Evolutionary conservation across 2,113 vertebrate genomes (phyloP).

Genomic region (Gopherus flavomarginatus): DNA sequence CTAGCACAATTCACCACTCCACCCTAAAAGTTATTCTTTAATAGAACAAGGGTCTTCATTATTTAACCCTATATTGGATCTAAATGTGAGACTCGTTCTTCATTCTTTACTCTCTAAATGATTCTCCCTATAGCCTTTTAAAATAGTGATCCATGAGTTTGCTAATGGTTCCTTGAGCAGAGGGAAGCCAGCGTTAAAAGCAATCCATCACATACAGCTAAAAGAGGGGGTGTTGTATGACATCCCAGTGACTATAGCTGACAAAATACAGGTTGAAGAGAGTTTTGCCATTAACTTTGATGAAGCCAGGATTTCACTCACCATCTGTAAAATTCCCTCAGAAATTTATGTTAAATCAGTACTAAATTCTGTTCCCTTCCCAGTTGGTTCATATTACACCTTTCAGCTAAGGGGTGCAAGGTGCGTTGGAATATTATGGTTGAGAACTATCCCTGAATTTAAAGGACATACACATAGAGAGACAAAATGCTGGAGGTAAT

Average conservation of each 20-base stretch:
- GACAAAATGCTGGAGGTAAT: not conserved
- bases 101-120: not conserved
- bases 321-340: not conserved
- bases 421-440: not conserved
- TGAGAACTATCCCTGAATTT: not conserved
- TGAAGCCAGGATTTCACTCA: not conserved
- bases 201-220: not conserved
- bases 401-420: not conserved
- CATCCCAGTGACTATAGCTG: not conserved
- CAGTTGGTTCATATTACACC: not conserved
- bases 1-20: not conserved
- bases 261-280: not conserved
- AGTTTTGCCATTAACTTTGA: not conserved
- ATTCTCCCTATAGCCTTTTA: not conserved
- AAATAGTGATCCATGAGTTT: not conserved
- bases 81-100: not conserved
- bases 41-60: not conserved
- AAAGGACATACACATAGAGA: not conserved
- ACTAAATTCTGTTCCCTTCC: not conserved
- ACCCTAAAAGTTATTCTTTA: not conserved
- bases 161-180: not conserved
- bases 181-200: not conserved
- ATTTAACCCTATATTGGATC: not conserved
- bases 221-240: accelerated
- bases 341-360: not conserved